Base-by-base conservation (phyloP, 2,797 vertebrate genomes). In the Picus viridis region DNA sequence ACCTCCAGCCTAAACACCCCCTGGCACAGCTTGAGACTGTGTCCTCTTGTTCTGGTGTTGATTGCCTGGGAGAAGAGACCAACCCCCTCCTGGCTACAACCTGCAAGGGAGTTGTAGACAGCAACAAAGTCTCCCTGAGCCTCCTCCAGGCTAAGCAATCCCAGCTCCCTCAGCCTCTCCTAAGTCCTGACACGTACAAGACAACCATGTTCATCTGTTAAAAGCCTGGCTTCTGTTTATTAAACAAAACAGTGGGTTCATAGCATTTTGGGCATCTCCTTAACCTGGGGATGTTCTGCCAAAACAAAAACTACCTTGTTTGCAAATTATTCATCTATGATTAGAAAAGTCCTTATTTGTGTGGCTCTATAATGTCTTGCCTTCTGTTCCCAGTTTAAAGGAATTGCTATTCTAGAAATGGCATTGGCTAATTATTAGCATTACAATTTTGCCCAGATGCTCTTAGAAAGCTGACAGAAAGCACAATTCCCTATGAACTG, bases 401-500 rank as follows among this genome's bases (percentile, higher is more conserved):
- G 16, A 79, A 51, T 64, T 27, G 18, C 11, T 71, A 3, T 30
- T 71, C 11, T 81, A 92, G 86, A 73, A 29, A 1, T 51, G 78
- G 8, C 7, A 7, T 41, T 12, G n/a, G 39, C 36, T 79, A 51
- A 12, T 56, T 62, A 57, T 7, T n/a, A 77, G 56, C 5, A 26
- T 62, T 22, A 41, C 2, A 2, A 3, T 1, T 16, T 73, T 71
- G 59, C 58, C 34, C 2, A 1, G 6, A n/a, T 65, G 7, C 61
- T 86, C 34, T 73, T 61, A 47, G 53, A 86, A 90, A 75, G 24
- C 18, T 83, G 63, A 72, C 86, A 76, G 29, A 79, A 85, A 86
- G 19, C 59, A 39, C 36, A 82, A 80, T 71, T 77, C 47, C 20
- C 8, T 16, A 39, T 27, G n/a, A 86, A 36, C 20, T 86, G 24